Conservation (phyloP, 2,797 vertebrate genomes). For the Numenius phaeopus region DNA sequence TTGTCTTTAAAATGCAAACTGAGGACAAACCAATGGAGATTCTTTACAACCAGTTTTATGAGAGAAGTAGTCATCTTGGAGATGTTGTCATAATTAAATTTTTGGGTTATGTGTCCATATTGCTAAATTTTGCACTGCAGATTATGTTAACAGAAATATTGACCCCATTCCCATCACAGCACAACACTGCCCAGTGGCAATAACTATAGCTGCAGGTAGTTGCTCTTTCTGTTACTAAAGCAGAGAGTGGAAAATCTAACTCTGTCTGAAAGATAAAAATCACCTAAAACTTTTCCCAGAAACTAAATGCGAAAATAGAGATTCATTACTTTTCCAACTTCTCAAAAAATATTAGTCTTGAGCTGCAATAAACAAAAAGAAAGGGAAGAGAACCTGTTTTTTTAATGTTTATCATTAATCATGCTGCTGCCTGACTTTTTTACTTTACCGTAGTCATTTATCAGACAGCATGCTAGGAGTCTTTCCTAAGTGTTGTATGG, state of each 20-base stretch:
- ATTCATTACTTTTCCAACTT: neutral
- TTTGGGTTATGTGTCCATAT: neutral
- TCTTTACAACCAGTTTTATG: neutral
- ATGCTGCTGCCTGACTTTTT: neutral
- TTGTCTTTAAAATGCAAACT: neutral
- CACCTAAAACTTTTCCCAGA: neutral
- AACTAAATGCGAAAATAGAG: neutral
- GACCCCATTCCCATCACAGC: neutral
- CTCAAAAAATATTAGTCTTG: neutral
- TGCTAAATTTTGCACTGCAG: neutral
- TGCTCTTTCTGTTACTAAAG: neutral
- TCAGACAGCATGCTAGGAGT: neutral
- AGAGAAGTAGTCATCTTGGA: neutral
- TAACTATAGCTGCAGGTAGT: neutral
- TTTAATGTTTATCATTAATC: neutral
- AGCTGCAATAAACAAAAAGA: neutral
- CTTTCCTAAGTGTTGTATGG: neutral
- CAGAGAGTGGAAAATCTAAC: neutral
- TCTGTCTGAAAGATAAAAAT: neutral
- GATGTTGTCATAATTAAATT: neutral
- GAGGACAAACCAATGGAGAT: neutral
- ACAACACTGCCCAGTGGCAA: neutral
- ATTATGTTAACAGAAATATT: neutral
- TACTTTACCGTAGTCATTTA: neutral
- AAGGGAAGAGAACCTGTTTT: neutral